A percentile compares a stretch with the other conserved stretches of the same genome.
Evolutionary conservation across 53 echinoderm and acorn worm species (phyloP).

Genomic region (Paracentrotus lividus): DNA sequence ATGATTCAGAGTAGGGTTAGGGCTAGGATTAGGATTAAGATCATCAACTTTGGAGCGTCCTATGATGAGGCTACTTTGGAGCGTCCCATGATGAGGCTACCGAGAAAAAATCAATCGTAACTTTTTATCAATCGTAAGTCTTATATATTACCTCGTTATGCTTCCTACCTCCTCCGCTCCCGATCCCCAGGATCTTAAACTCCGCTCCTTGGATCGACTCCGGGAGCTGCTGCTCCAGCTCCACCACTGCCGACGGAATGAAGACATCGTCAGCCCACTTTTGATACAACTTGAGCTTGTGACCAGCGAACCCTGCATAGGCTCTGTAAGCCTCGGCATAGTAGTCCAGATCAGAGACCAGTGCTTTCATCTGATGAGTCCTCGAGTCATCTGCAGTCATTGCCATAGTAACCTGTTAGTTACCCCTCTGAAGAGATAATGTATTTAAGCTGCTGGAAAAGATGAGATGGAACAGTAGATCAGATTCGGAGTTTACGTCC

Average conservation of each 20-base stretch:
- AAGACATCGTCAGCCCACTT: slow-evolving; percentile 23
- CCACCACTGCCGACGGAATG: not conserved
- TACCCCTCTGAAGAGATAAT: too few relatives aligned
- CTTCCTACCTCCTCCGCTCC: not conserved
- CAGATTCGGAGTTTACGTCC: too few relatives aligned
- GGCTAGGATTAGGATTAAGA: too few relatives aligned
- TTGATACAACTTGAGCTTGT: not conserved
- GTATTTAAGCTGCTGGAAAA: too few relatives aligned
- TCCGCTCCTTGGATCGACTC: not conserved
- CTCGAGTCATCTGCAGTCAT: not conserved
- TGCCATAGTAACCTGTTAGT: not conserved
- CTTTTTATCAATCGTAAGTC: too few relatives aligned
- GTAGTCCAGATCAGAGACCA: slow-evolving; percentile 6
- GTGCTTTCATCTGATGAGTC: not conserved
- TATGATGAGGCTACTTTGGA: too few relatives aligned
- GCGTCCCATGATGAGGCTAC: too few relatives aligned
- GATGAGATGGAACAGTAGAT: too few relatives aligned
- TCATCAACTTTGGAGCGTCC: too few relatives aligned
- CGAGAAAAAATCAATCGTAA: too few relatives aligned
- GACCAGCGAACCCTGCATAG: not conserved
- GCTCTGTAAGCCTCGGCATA: not conserved
- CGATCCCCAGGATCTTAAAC: slow-evolving; percentile 1
- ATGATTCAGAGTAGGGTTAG: too few relatives aligned
- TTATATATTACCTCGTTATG: too few relatives aligned
- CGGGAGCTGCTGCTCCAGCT: not conserved